Percentiles rank a stretch among this genome's conserved stretches.
These are phyloP conservation scores for Falco novaeseelandiae DNA, from an alignment of 2,797 vertebrate species.

Conservation along the genomic window DNA sequence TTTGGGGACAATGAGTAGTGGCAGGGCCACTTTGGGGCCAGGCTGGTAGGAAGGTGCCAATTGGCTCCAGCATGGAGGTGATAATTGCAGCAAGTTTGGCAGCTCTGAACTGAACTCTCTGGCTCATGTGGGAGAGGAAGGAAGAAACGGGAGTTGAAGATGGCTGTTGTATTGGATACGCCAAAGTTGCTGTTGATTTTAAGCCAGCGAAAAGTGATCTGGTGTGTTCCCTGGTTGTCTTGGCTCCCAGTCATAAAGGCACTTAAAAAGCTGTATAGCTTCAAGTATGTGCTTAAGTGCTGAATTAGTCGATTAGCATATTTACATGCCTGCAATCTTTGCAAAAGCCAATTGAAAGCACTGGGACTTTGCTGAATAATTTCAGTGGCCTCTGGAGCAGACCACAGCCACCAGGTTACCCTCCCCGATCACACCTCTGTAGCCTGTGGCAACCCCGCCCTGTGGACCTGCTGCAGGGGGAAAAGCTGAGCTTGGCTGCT, in stretches of 20 bases:
- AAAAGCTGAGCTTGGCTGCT: neutral
- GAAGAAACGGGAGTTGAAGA: neutral
- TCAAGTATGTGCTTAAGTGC: slow-evolving; percentile 39
- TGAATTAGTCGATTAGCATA: slow-evolving; percentile 4
- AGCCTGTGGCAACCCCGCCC: neutral
- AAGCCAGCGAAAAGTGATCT: neutral
- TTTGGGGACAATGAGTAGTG: neutral
- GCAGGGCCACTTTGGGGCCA: neutral
- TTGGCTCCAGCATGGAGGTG: neutral
- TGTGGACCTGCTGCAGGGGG: neutral
- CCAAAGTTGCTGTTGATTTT: neutral
- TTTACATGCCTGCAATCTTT: neutral
- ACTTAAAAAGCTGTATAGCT: slow-evolving; percentile 20
- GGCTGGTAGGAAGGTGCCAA: neutral
- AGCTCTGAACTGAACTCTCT: neutral
- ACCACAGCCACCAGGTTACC: neutral
- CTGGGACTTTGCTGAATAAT: neutral
- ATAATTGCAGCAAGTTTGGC: neutral
- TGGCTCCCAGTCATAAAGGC: slow-evolving; percentile 20
- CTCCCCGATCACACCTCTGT: neutral
- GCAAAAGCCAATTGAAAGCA: neutral
- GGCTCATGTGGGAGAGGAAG: rapidly evolving
- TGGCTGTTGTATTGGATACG: neutral
- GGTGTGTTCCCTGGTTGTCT: neutral
- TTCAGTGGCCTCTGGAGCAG: neutral